A percentile compares a stretch with the other conserved stretches of the same genome.
Evolutionary conservation across 1,140 invertebrate genomes (phyloP).

Genomic region (Eufriesea mexicana): DNA sequence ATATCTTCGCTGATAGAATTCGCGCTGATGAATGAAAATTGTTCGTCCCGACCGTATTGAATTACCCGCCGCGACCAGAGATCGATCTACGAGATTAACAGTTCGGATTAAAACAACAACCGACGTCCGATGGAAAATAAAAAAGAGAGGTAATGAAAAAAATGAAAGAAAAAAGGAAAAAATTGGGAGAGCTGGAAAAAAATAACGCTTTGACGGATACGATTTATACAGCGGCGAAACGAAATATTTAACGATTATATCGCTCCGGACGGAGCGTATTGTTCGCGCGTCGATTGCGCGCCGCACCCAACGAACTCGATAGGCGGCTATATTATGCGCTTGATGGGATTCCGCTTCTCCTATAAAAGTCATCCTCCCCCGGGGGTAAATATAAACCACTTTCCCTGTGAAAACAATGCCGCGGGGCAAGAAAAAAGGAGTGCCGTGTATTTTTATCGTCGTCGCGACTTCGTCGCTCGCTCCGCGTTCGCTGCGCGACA

Average conservation of each 20-base stretch:
- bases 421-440: slow-evolving; percentile 4
- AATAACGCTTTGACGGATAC: slow-evolving; percentile 31
- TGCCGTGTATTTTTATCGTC: slow-evolving; percentile 28
- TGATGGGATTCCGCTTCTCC: slow-evolving; percentile 51
- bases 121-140: neutral
- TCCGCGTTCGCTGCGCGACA: too few relatives aligned
- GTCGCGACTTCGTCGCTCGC: neutral
- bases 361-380: slow-evolving; percentile 45
- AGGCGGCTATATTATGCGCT: slow-evolving; percentile 49
- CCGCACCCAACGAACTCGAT: slow-evolving; percentile 31
- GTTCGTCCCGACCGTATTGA: slow-evolving; percentile 54
- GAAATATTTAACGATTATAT: slow-evolving; percentile 55
- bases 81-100: slow-evolving; percentile 48
- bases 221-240: slow-evolving; percentile 44
- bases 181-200: neutral
- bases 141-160: neutral
- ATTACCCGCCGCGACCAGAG: slow-evolving; percentile 4
- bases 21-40: slow-evolving; percentile 64
- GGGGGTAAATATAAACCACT: slow-evolving; percentile 51
- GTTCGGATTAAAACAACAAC: slow-evolving; percentile 35
- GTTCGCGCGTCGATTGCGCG: slow-evolving; percentile 48
- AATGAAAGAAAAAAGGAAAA: neutral
- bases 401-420: slow-evolving; percentile 48
- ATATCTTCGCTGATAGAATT: slow-evolving; percentile 51
- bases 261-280: slow-evolving; percentile 20